These are phyloP conservation scores for Xiphorhynchus erythropygius DNA, from an alignment of 2,797 vertebrate species.

Conservation along the genomic window DNA sequence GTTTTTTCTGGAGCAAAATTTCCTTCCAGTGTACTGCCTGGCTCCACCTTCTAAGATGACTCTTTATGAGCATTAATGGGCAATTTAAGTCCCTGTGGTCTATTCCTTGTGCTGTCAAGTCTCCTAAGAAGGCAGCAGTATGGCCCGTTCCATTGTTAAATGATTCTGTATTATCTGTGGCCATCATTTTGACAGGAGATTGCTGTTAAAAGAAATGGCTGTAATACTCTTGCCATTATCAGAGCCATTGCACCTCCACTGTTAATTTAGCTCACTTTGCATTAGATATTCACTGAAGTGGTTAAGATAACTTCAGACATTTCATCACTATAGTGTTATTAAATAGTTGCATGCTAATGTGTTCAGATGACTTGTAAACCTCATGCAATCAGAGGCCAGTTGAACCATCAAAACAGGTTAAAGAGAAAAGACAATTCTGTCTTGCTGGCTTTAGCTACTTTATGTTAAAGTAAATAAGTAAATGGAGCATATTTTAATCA, in stretches of 20 bases:
- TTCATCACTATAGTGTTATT: conserved; percentile 22
- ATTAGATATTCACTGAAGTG: conserved; percentile 51
- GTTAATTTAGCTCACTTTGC: conserved; percentile 66
- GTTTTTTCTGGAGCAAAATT: background rate
- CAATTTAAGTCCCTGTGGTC: background rate
- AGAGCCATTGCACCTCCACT: conserved; percentile 53
- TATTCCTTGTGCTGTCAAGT: background rate
- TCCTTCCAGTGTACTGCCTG: background rate
- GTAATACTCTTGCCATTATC: conserved; percentile 49
- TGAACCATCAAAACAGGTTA: background rate
- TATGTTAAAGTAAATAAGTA: background rate
- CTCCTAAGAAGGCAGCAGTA: background rate
- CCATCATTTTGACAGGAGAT: conserved; percentile 43
- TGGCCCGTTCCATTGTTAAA: conserved; percentile 23
- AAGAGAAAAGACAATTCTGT: conserved; percentile 9
- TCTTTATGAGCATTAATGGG: background rate
- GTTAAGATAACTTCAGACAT: conserved; percentile 49
- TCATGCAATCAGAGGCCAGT: background rate
- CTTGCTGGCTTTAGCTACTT: background rate
- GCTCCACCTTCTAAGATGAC: background rate
- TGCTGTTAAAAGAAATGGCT: conserved; percentile 39
- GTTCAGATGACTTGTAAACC: conserved; percentile 4
- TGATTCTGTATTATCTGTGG: conserved; percentile 1
- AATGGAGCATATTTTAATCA: background rate
- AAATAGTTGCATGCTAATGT: background rate